A percentile compares a stretch with the other conserved stretches of the same genome.
phyloP scores from a whole-genome alignment of 2,113 vertebrate genomes.

The Lasiurus cinereus region DNA sequence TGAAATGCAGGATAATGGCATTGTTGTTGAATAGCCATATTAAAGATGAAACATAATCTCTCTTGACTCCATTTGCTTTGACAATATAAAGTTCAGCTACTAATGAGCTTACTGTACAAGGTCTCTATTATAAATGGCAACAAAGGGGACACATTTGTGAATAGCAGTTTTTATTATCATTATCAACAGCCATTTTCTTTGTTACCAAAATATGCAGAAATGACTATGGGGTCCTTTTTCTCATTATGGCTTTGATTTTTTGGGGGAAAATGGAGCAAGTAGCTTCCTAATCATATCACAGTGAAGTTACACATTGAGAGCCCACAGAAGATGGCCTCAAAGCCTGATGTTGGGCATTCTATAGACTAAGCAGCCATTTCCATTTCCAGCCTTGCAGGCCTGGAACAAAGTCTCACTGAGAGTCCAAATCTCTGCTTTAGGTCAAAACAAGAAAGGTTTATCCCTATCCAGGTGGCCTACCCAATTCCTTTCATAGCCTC shows the following conservation, averaged over 20 bases:
- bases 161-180: conserved; percentile 72
- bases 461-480: neutral
- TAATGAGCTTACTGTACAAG: conserved; percentile 72
- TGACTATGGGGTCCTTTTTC: conserved; percentile 52
- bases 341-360: neutral
- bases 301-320: conserved; percentile 43
- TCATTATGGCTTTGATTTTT: conserved; percentile 52
- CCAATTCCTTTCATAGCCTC: neutral
- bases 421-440: neutral
- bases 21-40: conserved; percentile 76
- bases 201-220: conserved; percentile 76
- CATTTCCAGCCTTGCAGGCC: neutral
- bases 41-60: conserved; percentile 83
- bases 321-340: neutral
- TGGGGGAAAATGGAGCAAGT: neutral
- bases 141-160: conserved; percentile 69
- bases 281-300: conserved; percentile 65
- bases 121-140: conserved; percentile 73
- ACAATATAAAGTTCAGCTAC: conserved; percentile 82
- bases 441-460: conserved; percentile 28
- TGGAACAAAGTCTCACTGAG: neutral
- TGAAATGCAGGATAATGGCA: conserved; percentile 81
- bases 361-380: conserved; percentile 37
- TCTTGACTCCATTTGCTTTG: conserved; percentile 77
- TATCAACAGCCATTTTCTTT: conserved; percentile 75